Evolutionary conservation across 2,113 vertebrate genomes (phyloP).

Genomic region (Sigmodon hispidus): DNA sequence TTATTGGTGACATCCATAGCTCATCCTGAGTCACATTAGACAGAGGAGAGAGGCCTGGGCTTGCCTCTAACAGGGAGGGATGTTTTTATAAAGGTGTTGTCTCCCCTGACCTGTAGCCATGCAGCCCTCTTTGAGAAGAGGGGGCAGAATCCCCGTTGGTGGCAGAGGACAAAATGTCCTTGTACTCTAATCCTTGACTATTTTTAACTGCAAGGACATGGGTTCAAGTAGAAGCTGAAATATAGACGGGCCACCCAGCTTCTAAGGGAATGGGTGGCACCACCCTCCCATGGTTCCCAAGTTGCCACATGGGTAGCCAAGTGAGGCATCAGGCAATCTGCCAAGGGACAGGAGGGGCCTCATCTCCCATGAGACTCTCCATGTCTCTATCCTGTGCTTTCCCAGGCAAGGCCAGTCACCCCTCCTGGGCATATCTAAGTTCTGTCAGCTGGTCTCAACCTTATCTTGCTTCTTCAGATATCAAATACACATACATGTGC

Average conservation of each 20-base stretch:
- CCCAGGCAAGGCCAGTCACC: neutral
- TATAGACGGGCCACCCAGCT: slow-evolving; percentile 8
- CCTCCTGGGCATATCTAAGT: neutral
- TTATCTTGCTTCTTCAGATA: neutral
- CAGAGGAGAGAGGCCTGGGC: neutral
- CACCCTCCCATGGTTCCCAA: neutral
- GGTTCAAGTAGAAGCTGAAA: slow-evolving; percentile 57
- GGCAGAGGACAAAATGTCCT: slow-evolving; percentile 68
- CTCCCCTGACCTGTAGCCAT: neutral
- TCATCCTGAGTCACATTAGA: slow-evolving; percentile 35
- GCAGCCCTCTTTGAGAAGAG: slow-evolving; percentile 53
- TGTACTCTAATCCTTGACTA: slow-evolving; percentile 61
- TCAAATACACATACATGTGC: accelerated
- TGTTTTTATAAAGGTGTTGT: slow-evolving; percentile 7
- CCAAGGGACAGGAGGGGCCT: neutral
- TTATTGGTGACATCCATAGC: slow-evolving; percentile 33
- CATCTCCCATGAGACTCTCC: neutral
- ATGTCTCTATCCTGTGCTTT: neutral
- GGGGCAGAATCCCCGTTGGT: slow-evolving; percentile 36
- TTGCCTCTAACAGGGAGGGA: slow-evolving; percentile 49
- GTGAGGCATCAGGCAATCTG: neutral
- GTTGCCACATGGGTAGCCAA: neutral
- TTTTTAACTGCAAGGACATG: slow-evolving; percentile 79
- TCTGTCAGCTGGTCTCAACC: neutral
- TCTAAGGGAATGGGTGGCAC: neutral